Evolutionary conservation across 2,888 invertebrate species (phyloP).

Genomic region (Tuta absoluta): DNA sequence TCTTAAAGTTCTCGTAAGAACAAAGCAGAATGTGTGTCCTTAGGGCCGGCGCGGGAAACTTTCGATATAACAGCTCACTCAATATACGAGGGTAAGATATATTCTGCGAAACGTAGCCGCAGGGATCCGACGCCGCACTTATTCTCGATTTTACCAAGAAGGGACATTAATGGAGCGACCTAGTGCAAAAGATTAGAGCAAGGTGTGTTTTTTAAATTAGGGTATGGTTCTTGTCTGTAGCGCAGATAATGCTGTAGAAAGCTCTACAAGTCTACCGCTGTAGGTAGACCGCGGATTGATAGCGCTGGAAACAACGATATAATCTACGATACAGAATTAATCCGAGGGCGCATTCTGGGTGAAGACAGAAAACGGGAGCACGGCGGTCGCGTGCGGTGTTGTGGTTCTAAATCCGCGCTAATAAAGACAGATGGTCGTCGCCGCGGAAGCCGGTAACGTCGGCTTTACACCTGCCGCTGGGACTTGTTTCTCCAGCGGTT

Average conservation of each 20-base stretch:
- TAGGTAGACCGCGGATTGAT: not conserved
- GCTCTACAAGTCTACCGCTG: not conserved
- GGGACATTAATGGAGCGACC: slow-evolving; percentile 8
- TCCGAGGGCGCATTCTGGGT: slow-evolving; percentile 8
- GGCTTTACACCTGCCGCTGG: slow-evolving; percentile 20
- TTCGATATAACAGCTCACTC: slow-evolving; percentile 64
- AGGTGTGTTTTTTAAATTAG: not conserved
- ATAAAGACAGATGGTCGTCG: slow-evolving; percentile 38
- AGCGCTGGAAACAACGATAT: slow-evolving; percentile 1
- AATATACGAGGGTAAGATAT: slow-evolving; percentile 44
- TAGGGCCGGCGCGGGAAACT: slow-evolving; percentile 58
- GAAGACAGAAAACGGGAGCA: slow-evolving; percentile 27
- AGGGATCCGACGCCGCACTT: slow-evolving; percentile 14
- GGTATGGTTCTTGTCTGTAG: not conserved
- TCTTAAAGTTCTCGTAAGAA: slow-evolving; percentile 67
- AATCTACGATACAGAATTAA: slow-evolving; percentile 14
- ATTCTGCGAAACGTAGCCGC: slow-evolving; percentile 26
- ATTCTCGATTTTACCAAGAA: slow-evolving; percentile 14
- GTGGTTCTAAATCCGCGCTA: slow-evolving; percentile 35
- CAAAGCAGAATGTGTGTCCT: slow-evolving; percentile 69
- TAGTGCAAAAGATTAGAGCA: not conserved
- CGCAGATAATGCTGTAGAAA: not conserved
- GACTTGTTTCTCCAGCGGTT: not conserved
- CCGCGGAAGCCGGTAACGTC: slow-evolving; percentile 19
- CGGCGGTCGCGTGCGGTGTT: slow-evolving; percentile 31